Percentiles rank a stretch among this genome's conserved stretches.
Conservation (phyloP, 2,888 invertebrate species). For the Calliopum simillimum region DNA sequence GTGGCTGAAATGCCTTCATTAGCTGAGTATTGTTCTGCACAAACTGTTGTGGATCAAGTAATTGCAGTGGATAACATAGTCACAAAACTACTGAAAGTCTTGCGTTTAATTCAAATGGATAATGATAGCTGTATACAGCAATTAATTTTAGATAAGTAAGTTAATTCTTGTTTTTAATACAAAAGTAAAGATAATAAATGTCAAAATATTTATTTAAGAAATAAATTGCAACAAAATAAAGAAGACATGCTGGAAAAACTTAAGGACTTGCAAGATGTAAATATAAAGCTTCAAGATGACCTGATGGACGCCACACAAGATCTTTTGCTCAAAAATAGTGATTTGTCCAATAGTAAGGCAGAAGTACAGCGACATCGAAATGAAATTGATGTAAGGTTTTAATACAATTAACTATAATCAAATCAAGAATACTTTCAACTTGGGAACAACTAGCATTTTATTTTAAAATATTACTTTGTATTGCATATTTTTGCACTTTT, state of each 20-base stretch:
- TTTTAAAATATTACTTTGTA: no score
- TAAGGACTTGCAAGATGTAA: conserved; percentile 71
- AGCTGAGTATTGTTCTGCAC: conserved; percentile 70
- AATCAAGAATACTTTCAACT: neutral
- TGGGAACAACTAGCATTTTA: no score
- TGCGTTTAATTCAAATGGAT: conserved; percentile 79
- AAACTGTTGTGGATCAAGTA: conserved; percentile 77
- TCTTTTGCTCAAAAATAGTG: conserved; percentile 69
- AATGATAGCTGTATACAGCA: conserved; percentile 76
- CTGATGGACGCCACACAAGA: conserved; percentile 71
- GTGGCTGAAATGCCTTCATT: conserved; percentile 68
- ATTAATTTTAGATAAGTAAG: conserved; percentile 75
- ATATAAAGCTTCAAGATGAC: conserved; percentile 70
- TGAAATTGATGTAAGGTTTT: conserved; percentile 71
- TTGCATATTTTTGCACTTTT: no score
- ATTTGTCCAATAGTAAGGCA: conserved; percentile 69
- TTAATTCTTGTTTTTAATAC: neutral
- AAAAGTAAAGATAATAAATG: neutral
- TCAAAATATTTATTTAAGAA: conserved; percentile 51
- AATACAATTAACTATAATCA: conserved; percentile 34
- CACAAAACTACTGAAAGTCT: conserved; percentile 78
- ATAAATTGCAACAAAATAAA: conserved; percentile 66
- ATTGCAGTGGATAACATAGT: conserved; percentile 81
- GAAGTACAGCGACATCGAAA: conserved; percentile 71
- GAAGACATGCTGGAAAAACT: conserved; percentile 68